Evolutionary conservation across 2,113 vertebrate genomes (phyloP).

Genomic region (Sterrhoptilus dennistouni): DNA sequence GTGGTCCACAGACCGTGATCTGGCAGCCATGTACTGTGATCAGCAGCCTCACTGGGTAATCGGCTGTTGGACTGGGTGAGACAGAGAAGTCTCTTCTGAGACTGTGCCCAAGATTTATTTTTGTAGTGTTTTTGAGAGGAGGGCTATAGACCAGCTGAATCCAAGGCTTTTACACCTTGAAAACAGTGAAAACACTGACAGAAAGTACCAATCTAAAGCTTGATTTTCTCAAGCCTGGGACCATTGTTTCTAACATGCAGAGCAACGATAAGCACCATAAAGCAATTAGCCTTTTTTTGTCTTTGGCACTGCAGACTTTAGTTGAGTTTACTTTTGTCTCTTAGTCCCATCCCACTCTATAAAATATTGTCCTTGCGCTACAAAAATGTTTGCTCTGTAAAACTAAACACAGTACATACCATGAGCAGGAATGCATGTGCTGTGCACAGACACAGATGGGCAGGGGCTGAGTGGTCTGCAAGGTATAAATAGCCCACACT

Average conservation of each 20-base stretch:
- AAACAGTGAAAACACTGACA: background rate
- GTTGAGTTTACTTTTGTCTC: slow-evolving; percentile 51
- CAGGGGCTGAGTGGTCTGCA: background rate
- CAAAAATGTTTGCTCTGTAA: background rate
- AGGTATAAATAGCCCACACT: background rate
- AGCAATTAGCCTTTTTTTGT: background rate
- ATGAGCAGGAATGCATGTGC: background rate
- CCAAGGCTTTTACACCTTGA: background rate
- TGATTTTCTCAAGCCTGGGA: slow-evolving; percentile 3
- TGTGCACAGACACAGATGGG: background rate
- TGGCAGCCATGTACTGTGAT: background rate
- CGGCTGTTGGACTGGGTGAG: background rate
- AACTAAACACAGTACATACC: background rate
- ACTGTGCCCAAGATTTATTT: slow-evolving; percentile 70
- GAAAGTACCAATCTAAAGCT: background rate
- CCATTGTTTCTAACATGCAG: background rate
- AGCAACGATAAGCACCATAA: background rate
- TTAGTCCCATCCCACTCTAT: slow-evolving; percentile 21
- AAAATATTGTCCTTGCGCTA: slow-evolving; percentile 31
- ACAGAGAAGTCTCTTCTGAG: slow-evolving; percentile 24
- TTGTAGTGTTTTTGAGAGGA: slow-evolving; percentile 62
- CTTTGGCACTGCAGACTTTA: slow-evolving; percentile 7
- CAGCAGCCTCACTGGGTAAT: background rate
- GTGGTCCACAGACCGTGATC: background rate
- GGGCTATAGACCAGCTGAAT: background rate